Evolutionary conservation across 2,888 invertebrate genomes (phyloP).

Genomic region (Mylabris sibirica): DNA sequence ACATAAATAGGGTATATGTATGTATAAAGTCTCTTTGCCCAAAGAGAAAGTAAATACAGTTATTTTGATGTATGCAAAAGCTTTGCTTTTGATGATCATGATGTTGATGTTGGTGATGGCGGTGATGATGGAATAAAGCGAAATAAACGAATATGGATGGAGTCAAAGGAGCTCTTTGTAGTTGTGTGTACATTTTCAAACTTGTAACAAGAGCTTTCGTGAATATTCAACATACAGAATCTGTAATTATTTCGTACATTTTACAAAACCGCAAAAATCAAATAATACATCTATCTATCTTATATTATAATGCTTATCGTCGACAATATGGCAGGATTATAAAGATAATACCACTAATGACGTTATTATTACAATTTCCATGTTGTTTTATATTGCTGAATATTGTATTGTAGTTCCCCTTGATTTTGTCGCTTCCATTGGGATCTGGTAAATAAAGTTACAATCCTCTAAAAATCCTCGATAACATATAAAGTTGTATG

Average conservation of each 20-base stretch:
- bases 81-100: slow-evolving; percentile 34
- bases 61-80: slow-evolving; percentile 54
- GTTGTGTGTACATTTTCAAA: slow-evolving; percentile 17
- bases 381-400: slow-evolving; percentile 17
- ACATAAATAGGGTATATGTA: neutral
- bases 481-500: slow-evolving; percentile 41
- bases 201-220: slow-evolving; percentile 24
- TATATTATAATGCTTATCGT: slow-evolving; percentile 17
- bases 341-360: slow-evolving; percentile 16
- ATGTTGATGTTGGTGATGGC: slow-evolving; percentile 1
- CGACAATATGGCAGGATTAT: slow-evolving; percentile 27
- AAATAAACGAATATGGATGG: slow-evolving; percentile 26
- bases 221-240: slow-evolving; percentile 31
- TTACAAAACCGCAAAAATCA: slow-evolving; percentile 10
- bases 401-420: slow-evolving; percentile 17
- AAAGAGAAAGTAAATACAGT: slow-evolving; percentile 54
- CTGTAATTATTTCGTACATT: slow-evolving; percentile 26
- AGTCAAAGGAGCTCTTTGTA: slow-evolving; percentile 32
- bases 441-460: slow-evolving; percentile 41
- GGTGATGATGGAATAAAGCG: neutral
- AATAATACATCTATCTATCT: neutral
- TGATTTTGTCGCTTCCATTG: slow-evolving; percentile 19
- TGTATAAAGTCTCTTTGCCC: neutral
- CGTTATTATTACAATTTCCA: slow-evolving; percentile 13
- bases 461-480: slow-evolving; percentile 43